Conservation (phyloP, 2,888 invertebrate species). For the Oscheius onirici region DNA sequence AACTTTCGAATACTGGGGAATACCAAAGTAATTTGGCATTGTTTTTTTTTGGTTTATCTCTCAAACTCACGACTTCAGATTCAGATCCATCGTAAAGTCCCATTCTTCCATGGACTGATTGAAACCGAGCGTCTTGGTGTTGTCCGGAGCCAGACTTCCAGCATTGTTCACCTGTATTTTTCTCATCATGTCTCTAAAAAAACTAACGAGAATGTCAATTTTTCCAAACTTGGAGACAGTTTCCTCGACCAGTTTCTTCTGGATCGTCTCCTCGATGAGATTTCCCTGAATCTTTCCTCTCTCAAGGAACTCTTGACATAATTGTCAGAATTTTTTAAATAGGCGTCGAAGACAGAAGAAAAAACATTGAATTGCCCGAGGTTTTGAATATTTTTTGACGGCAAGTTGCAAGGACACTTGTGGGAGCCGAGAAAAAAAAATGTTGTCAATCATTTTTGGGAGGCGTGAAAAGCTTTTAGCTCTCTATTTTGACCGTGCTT, state of each 20-base stretch:
- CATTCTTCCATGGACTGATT: constrained; percentile 10
- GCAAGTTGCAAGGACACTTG: not conserved
- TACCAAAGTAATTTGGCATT: too few species aligned
- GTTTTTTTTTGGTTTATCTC: too few species aligned
- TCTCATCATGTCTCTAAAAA: not conserved
- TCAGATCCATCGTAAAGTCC: constrained; percentile 27
- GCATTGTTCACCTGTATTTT: constrained; percentile 29
- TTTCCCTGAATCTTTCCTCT: too few species aligned
- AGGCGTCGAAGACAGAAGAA: too few species aligned
- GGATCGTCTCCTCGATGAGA: constrained; percentile 17
- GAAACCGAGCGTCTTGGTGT: constrained; percentile 6
- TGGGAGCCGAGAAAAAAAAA: not conserved
- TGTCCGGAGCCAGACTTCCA: constrained; percentile 28
- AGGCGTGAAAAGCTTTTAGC: not conserved
- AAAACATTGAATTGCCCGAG: not conserved
- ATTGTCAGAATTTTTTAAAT: too few species aligned
- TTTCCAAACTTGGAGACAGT: constrained; percentile 30
- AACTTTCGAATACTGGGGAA: too few species aligned
- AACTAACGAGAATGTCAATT: constrained; percentile 11
- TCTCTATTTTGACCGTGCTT: not conserved
- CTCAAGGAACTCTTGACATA: too few species aligned
- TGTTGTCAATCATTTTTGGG: not conserved
- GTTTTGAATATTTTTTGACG: not conserved
- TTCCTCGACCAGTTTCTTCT: constrained; percentile 20
- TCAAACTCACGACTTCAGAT: constrained; percentile 25